Evolutionary conservation across 64 coral and sea anemone genomes (phyloP), one percentile per base, ranked within the genome.

Genomic region (Exaiptasia diaphana): DNA sequence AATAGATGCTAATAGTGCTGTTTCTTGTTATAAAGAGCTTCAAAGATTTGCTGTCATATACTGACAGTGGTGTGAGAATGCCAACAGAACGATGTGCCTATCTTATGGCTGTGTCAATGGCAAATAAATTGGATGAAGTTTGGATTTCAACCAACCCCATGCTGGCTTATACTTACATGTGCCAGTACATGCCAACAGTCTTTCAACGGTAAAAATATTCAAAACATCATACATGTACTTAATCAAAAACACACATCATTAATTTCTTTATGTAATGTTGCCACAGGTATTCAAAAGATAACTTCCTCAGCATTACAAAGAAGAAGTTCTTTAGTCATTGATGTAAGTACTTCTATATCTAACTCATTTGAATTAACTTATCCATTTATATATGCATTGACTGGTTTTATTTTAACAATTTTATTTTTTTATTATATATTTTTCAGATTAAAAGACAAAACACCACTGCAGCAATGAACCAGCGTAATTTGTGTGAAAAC

Each of bases 51-150:
- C 21, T 48, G 3, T 4, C 35, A 15, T 83, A 41, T 37, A 27
- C 14, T 8, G 35, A 71, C 30, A 0, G 14, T 32, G n/a, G 21
- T 17, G 24, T 46, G 45, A 56, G 73, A 59, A 82, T 82, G 79
- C 31, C 64, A 57, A 90, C 88, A 45, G 73, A 90, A 29, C 80
- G 88, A 37, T 90, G 73, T 83, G 80, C 88, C 10, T 44, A 68
- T 18, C 36, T 90, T 9, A 90, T 90, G 80, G 70, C 67, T 24
- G 72, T 90, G 34, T 68, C 80, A 3, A 76, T 91, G 63, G 81
- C 88, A n/a, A 78, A 85, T 18, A 67, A 58, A 0, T 71, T 91
- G 52, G 81, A 85, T 40, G 88, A 91, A 85, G 63, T 85, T 13
- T 91, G 88, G 88, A 91, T 91, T 45, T 37, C 81, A 12, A 41